Conservation (phyloP, 2,113 vertebrate species). For the Saccopteryx bilineata region DNA sequence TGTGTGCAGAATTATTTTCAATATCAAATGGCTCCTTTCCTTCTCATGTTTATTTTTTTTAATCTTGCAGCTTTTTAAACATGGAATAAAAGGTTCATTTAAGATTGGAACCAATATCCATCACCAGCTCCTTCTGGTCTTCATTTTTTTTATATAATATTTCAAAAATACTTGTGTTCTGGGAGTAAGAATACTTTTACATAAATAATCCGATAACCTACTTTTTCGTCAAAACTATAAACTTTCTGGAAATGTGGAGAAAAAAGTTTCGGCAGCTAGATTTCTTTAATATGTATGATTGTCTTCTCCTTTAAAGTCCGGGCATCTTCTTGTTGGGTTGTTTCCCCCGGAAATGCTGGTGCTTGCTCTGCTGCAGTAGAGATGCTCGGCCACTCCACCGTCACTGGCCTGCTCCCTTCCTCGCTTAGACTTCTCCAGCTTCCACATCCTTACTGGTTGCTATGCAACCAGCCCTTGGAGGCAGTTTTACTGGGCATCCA, state of each 20-base stretch:
- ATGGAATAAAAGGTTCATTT: background rate
- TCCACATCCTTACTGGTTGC: constrained; percentile 71
- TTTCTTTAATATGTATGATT: background rate
- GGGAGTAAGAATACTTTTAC: background rate
- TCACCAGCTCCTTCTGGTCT: background rate
- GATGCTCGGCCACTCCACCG: background rate
- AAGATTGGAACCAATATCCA: background rate
- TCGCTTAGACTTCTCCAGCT: background rate
- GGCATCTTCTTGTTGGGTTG: background rate
- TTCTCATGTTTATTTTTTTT: background rate
- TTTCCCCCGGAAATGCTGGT: constrained; percentile 9
- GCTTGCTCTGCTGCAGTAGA: background rate
- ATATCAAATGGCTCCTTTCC: background rate
- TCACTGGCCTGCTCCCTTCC: constrained; percentile 48
- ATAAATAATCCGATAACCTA: background rate
- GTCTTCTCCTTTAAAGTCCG: background rate
- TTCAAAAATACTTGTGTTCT: constrained; percentile 29
- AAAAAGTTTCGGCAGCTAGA: background rate
- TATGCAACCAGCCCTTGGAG: constrained; percentile 73
- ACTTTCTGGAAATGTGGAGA: constrained; percentile 12
- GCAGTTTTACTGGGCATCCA: constrained; percentile 41
- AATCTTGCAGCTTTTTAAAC: background rate
- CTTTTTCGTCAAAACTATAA: background rate
- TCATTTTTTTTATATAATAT: background rate
- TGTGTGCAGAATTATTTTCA: constrained; percentile 12